Conservation (phyloP, 1,140 invertebrate genomes). For the Dreissena rostriformis region DNA sequence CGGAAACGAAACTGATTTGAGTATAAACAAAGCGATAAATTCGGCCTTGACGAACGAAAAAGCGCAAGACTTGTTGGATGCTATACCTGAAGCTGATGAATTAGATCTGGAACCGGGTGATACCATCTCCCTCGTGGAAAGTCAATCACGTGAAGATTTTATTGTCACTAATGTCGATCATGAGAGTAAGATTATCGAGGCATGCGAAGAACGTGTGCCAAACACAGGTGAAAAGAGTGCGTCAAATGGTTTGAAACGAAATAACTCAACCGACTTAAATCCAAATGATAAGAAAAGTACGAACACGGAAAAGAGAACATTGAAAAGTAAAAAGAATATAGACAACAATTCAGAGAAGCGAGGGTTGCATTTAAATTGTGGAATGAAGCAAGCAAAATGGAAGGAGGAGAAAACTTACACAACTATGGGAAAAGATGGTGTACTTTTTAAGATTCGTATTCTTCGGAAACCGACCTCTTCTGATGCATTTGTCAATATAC, state of each 20-base stretch:
- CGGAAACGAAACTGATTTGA: background rate
- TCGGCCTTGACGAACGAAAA: background rate
- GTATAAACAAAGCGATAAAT: background rate
- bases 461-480: background rate
- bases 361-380: slow-evolving; percentile 24
- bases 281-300: background rate
- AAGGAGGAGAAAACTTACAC: slow-evolving; percentile 42
- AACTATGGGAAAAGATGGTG: slow-evolving; percentile 42
- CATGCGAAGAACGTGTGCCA: background rate
- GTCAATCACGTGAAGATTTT: slow-evolving; percentile 30
- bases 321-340: slow-evolving; percentile 25
- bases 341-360: slow-evolving; percentile 13
- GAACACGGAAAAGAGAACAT: background rate
- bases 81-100: slow-evolving; percentile 39
- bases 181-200: background rate
- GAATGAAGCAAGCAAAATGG: background rate
- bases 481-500: slow-evolving; percentile 5
- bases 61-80: slow-evolving; percentile 23
- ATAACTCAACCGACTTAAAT: background rate
- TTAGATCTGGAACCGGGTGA: slow-evolving; percentile 22
- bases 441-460: slow-evolving; percentile 31
- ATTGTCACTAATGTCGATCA: background rate
- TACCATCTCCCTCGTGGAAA: slow-evolving; percentile 31
- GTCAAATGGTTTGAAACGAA: background rate
- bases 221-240: background rate